A percentile compares a stretch with the other conserved stretches of the same genome.
Evolutionary conservation across 2,797 vertebrate species (phyloP).

Genomic region (Prionace glauca): DNA sequence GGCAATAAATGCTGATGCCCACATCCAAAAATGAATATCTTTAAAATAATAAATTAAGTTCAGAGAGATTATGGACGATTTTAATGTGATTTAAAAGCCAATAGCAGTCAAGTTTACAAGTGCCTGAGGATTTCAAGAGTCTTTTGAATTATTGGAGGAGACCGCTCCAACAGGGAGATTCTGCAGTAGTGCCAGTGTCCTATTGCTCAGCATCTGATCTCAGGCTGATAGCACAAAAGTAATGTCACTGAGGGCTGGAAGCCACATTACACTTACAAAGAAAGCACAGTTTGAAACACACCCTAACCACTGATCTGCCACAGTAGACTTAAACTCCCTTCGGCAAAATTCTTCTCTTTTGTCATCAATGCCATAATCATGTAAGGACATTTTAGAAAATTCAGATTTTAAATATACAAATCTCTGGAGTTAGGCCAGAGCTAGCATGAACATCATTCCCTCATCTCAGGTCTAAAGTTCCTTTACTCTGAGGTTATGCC

Average conservation of each 20-base stretch:
- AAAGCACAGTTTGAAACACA: background rate
- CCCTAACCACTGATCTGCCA: background rate
- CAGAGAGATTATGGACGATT: no score
- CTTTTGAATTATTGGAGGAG: background rate
- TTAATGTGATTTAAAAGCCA: no score
- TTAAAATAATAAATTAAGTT: no score
- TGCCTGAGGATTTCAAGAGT: background rate
- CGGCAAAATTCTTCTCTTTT: background rate
- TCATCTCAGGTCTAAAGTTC: no score
- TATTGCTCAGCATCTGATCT: background rate
- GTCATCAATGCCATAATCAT: background rate
- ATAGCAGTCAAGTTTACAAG: background rate
- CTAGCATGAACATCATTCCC: no score
- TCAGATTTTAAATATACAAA: background rate
- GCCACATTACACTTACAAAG: background rate
- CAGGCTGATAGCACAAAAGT: background rate
- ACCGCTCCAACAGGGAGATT: no score
- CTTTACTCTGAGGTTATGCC: no score
- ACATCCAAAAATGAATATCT: no score
- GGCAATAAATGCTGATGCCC: no score
- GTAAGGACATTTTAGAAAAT: background rate
- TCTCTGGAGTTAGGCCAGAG: background rate
- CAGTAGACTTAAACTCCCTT: background rate
- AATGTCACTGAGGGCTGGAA: background rate
- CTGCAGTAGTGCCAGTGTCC: background rate